A percentile compares a stretch with the other conserved stretches of the same genome.
These are phyloP conservation scores for Forficula auricularia DNA, from an alignment of 1,140 invertebrate species.

Conservation along the genomic window DNA sequence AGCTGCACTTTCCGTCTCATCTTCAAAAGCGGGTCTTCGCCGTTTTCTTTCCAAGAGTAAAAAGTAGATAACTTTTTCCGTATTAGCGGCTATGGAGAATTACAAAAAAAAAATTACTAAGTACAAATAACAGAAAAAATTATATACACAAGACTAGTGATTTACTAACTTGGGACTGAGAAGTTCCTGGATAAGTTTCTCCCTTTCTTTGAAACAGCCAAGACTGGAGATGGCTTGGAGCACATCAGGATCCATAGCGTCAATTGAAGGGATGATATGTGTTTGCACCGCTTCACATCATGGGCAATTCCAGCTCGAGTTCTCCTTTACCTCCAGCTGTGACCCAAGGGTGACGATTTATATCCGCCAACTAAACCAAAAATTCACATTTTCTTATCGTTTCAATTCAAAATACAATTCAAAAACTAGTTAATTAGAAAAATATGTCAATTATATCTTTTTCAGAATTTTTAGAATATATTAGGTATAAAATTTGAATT, in stretches of 20 bases:
- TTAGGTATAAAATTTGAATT: neutral
- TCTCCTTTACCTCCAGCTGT: constrained; percentile 88
- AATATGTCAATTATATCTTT: too few relatives aligned
- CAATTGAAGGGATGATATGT: constrained; percentile 85
- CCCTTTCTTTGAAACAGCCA: constrained; percentile 96
- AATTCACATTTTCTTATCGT: too few relatives aligned
- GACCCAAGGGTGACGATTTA: constrained; percentile 92
- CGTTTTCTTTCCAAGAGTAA: constrained; percentile 90
- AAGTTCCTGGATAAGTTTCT: constrained; percentile 86
- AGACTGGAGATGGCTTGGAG: constrained; percentile 91
- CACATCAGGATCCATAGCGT: constrained; percentile 94
- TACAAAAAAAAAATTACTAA: neutral
- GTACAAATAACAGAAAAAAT: neutral
- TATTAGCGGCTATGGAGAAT: constrained; percentile 77
- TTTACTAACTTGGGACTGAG: constrained; percentile 71
- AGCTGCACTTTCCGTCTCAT: constrained; percentile 71
- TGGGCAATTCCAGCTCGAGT: constrained; percentile 87
- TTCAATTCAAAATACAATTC: neutral
- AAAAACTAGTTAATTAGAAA: neutral
- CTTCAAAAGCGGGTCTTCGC: constrained; percentile 85
- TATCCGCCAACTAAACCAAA: constrained; percentile 78
- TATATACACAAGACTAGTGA: neutral
- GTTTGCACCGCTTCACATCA: constrained; percentile 99
- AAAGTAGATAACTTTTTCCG: constrained; percentile 99
- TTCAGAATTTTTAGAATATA: neutral